These are phyloP conservation scores for Polydesmus complanatus DNA, from an alignment of 2,888 invertebrate species.

Conservation along the genomic window DNA sequence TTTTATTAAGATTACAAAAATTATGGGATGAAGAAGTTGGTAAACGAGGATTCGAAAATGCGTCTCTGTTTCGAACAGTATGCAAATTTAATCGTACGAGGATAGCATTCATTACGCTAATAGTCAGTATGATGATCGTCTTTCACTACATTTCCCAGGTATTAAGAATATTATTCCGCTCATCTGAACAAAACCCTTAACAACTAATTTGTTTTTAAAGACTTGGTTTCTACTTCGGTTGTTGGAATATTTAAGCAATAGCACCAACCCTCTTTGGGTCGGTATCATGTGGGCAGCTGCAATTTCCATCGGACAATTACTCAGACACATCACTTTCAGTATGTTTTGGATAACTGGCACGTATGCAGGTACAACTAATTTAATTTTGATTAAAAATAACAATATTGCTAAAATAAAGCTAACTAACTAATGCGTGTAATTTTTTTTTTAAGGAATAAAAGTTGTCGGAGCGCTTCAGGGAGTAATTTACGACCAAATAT, in stretches of 20 bases:
- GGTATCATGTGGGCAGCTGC: conserved; percentile 9
- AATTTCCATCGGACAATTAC: conserved; percentile 4
- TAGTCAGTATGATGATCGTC: conserved; percentile 33
- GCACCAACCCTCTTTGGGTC: conserved; percentile 4
- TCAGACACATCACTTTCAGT: conserved; percentile 8
- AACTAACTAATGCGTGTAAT: background rate
- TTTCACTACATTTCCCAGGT: conserved; percentile 39
- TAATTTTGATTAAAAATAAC: too few species aligned
- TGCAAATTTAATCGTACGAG: conserved; percentile 39
- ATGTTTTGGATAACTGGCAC: conserved; percentile 7
- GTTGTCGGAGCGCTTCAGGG: conserved; percentile 10
- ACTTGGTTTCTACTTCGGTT: conserved; percentile 13
- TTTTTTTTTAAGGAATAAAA: conserved; percentile 2
- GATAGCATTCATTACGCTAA: conserved; percentile 32
- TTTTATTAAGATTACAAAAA: conserved; percentile 32
- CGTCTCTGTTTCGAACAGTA: conserved; percentile 37
- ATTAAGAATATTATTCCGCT: too few species aligned
- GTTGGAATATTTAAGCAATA: conserved; percentile 1
- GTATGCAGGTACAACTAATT: conserved; percentile 6
- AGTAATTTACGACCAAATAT: conserved; percentile 13
- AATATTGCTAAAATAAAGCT: too few species aligned
- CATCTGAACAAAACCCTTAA: too few species aligned
- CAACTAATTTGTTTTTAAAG: conserved; percentile 10
- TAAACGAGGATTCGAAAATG: conserved; percentile 33
- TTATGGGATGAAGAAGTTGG: conserved; percentile 41